Evolutionary conservation across 2,888 invertebrate genomes (phyloP).

Genomic region (Pseudoips prasinana): DNA sequence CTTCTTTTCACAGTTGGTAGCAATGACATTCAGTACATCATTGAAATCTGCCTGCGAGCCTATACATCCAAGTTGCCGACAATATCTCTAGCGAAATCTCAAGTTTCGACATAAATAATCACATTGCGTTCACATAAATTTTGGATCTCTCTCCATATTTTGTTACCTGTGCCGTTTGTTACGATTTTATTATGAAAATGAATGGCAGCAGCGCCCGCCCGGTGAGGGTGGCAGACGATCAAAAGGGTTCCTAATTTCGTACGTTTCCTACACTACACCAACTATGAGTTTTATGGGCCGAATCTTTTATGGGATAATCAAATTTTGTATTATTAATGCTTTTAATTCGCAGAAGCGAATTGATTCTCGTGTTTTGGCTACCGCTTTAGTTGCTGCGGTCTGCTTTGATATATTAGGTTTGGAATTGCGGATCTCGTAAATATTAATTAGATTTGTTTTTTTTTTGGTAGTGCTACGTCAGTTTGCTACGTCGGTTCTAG

Average conservation of each 20-base stretch:
- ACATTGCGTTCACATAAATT: constrained; percentile 72
- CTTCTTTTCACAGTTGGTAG: too few relatives aligned
- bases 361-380: constrained; percentile 48
- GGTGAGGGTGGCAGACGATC: constrained; percentile 51
- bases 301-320: constrained; percentile 82
- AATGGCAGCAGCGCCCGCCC: constrained; percentile 57
- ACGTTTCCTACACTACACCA: constrained; percentile 64
- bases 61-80: constrained; percentile 23
- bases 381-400: constrained; percentile 11
- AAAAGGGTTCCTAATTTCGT: constrained; percentile 80
- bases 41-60: too few relatives aligned
- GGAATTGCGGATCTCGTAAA: background rate
- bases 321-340: constrained; percentile 80
- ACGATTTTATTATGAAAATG: constrained; percentile 82
- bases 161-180: constrained; percentile 80
- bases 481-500: too few relatives aligned
- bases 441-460: constrained; percentile 15
- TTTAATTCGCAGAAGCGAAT: constrained; percentile 66
- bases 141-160: constrained; percentile 77
- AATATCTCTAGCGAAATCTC: constrained; percentile 50
- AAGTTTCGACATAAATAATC: constrained; percentile 69
- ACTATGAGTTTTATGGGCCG: constrained; percentile 79
- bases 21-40: too few relatives aligned
- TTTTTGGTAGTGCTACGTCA: too few relatives aligned
- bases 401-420: background rate